These are phyloP conservation scores for Caenorhabditis sp. DNA, from an alignment of 2,888 invertebrate species.

Conservation along the genomic window DNA sequence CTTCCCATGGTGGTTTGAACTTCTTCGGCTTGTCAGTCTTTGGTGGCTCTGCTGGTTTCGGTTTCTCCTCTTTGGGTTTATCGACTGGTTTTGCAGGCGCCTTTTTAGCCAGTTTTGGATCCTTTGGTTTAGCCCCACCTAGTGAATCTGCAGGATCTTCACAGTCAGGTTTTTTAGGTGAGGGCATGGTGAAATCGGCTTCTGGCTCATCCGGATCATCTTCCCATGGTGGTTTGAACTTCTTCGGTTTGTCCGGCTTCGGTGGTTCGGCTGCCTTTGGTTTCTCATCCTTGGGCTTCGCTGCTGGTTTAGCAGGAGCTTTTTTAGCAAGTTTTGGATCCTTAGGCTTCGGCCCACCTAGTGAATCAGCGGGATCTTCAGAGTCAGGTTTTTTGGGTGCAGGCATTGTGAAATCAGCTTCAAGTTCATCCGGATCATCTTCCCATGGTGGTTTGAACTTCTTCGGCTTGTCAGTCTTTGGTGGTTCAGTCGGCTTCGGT, in stretches of 20 bases:
- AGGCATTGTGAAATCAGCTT: constrained; percentile 36
- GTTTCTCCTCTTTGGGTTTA: constrained; percentile 34
- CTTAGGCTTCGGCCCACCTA: constrained; percentile 40
- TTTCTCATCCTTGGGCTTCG: neutral
- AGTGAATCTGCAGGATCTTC: constrained; percentile 47
- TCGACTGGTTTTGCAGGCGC: constrained; percentile 32
- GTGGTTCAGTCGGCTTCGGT: constrained; percentile 12
- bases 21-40: constrained; percentile 32
- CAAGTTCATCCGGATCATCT: constrained; percentile 42
- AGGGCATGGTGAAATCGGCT: constrained; percentile 38
- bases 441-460: constrained; percentile 42
- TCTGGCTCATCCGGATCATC: constrained; percentile 41
- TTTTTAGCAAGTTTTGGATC: constrained; percentile 40
- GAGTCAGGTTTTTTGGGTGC: constrained; percentile 4
- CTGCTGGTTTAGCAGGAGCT: constrained; percentile 13
- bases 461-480: too few species aligned
- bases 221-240: constrained; percentile 20
- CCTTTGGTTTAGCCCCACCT: constrained; percentile 36
- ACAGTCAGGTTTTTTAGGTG: constrained; percentile 31
- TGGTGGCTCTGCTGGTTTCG: constrained; percentile 20
- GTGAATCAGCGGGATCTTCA: constrained; percentile 44
- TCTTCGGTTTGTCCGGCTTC: constrained; percentile 11
- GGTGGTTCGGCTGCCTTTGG: constrained; percentile 6
- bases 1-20: constrained; percentile 39
- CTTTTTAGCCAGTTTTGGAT: constrained; percentile 36